phyloP scores from a whole-genome alignment of 1,140 invertebrate genomes.

The Triops longicaudatus region DNA sequence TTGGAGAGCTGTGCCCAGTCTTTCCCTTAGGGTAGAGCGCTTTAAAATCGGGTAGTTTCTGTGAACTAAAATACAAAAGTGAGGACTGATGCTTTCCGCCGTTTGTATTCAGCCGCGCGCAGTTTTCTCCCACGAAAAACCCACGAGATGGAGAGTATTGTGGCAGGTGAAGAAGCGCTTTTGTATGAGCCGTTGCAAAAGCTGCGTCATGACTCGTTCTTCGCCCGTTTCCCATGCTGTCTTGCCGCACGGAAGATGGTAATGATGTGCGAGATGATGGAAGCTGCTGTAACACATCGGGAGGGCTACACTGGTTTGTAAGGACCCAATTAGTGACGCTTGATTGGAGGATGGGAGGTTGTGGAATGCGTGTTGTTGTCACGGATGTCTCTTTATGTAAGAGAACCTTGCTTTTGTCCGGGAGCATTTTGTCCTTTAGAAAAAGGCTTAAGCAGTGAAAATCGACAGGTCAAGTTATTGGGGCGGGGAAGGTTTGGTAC shows the following conservation, averaged over 20 bases:
- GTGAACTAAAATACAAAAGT: background rate
- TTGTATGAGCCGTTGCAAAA: background rate
- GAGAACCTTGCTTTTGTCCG: background rate
- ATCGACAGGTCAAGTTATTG: background rate
- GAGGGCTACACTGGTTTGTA: background rate
- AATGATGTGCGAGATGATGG: slow-evolving; percentile 11
- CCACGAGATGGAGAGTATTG: background rate
- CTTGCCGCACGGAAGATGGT: background rate
- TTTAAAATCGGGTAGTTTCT: too few species aligned
- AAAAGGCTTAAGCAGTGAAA: background rate
- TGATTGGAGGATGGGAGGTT: background rate
- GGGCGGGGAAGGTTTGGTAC: background rate
- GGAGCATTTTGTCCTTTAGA: background rate
- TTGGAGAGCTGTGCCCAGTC: too few species aligned
- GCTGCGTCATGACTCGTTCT: background rate
- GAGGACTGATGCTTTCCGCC: background rate
- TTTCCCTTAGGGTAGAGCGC: too few species aligned
- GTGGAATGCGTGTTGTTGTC: background rate
- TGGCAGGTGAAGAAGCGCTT: background rate
- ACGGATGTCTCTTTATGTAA: background rate
- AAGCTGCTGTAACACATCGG: background rate
- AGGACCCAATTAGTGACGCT: background rate
- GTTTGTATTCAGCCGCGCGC: background rate
- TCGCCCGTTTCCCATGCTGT: background rate
- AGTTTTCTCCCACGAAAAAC: background rate